Conservation (phyloP, 2,797 vertebrate species). For the Lagodon rhomboides region DNA sequence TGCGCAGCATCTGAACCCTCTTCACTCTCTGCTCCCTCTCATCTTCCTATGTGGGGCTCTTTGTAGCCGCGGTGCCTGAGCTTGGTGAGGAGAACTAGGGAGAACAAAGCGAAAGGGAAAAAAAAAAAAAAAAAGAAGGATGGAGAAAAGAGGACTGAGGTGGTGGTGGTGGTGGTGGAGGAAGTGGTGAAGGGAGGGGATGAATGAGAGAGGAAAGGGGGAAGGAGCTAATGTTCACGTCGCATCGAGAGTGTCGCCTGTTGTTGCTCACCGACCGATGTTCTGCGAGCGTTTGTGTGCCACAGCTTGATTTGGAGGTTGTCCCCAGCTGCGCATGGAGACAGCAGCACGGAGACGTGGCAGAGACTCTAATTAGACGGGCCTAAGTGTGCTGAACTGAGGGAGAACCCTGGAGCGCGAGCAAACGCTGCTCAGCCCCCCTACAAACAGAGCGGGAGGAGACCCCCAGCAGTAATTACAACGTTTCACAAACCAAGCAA, state of each 20-base stretch:
- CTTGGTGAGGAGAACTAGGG: constrained; percentile 76
- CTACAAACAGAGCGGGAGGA: constrained; percentile 81
- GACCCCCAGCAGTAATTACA: constrained; percentile 87
- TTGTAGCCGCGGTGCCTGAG: constrained; percentile 80
- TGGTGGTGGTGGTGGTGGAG: constrained; percentile 60
- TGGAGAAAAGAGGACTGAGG: constrained; percentile 72
- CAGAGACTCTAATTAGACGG: constrained; percentile 86
- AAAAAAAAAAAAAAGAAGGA: constrained; percentile 66
- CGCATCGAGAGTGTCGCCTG: constrained; percentile 63
- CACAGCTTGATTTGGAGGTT: constrained; percentile 78
- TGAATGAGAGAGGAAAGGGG: constrained; percentile 63
- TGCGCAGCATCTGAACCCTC: constrained; percentile 80
- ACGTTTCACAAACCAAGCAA: constrained; percentile 87
- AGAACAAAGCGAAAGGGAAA: constrained; percentile 75
- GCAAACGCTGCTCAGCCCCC: constrained; percentile 78
- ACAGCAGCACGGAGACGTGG: constrained; percentile 78
- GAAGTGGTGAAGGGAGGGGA: constrained; percentile 71
- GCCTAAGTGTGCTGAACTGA: constrained; percentile 85
- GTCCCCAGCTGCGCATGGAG: constrained; percentile 83
- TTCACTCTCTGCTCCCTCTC: constrained; percentile 80
- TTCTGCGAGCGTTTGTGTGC: constrained; percentile 69
- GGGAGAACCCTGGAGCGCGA: constrained; percentile 82
- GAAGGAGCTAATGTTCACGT: constrained; percentile 73
- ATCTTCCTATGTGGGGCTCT: constrained; percentile 86
- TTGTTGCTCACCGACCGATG: constrained; percentile 70